Percentiles rank a stretch among this genome's conserved stretches.
Evolutionary conservation across 1,140 invertebrate species (phyloP).

Genomic region (Drosophila hydei): DNA sequence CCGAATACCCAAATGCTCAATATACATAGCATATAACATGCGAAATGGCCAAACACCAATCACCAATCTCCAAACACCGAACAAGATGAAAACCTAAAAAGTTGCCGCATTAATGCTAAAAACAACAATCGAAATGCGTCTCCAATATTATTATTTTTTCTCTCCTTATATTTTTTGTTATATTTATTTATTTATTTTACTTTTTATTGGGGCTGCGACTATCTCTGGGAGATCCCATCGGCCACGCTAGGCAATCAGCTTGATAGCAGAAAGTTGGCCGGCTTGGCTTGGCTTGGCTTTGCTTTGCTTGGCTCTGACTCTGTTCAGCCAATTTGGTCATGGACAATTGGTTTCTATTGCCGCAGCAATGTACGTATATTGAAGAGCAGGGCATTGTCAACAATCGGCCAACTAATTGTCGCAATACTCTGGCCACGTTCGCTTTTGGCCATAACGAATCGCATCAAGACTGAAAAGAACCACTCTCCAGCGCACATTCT

Average conservation of each 20-base stretch:
- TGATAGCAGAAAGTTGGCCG: slow-evolving; percentile 3
- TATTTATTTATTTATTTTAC: slow-evolving; percentile 13
- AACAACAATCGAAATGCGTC: slow-evolving; percentile 40
- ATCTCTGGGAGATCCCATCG: slow-evolving; percentile 44
- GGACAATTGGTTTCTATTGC: slow-evolving; percentile 30
- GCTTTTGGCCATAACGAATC: slow-evolving; percentile 46
- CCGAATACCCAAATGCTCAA: neutral
- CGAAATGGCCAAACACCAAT: slow-evolving; percentile 8
- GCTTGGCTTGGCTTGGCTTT: neutral
- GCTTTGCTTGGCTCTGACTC: neutral
- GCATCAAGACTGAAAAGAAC: slow-evolving; percentile 32
- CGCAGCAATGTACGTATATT: neutral
- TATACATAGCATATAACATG: neutral
- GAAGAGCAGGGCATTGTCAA: slow-evolving; percentile 22
- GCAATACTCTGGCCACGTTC: slow-evolving; percentile 26
- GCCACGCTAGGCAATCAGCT: slow-evolving; percentile 63
- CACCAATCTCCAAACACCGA: slow-evolving; percentile 7
- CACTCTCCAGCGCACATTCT: slow-evolving; percentile 14
- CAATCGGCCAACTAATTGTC: slow-evolving; percentile 51
- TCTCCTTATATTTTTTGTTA: slow-evolving; percentile 1
- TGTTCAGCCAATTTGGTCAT: too few species aligned
- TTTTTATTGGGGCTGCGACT: slow-evolving; percentile 14
- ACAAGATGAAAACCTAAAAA: slow-evolving; percentile 40
- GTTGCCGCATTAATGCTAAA: slow-evolving; percentile 24
- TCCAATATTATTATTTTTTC: slow-evolving; percentile 12